phyloP scores from a whole-genome alignment of 2,797 vertebrate genomes.

The Chiloscyllium punctatum region DNA sequence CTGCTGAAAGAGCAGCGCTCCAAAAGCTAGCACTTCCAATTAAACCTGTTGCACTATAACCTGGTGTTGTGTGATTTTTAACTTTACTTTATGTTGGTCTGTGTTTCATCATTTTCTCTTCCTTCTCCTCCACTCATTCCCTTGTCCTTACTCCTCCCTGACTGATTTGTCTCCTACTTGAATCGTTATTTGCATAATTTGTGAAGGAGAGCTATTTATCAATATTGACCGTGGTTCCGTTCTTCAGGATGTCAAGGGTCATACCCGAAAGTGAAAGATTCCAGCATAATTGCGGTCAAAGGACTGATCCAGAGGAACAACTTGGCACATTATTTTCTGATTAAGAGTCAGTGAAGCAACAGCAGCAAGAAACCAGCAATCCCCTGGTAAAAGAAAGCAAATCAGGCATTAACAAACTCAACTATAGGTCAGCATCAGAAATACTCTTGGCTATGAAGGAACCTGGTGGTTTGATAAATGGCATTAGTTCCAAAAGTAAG shows the following conservation, averaged over 20 bases:
- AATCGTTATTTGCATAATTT: background rate
- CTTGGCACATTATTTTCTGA: constrained; percentile 53
- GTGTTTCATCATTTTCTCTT: background rate
- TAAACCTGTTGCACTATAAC: too few species aligned
- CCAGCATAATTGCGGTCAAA: constrained; percentile 61
- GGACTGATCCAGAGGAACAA: constrained; percentile 59
- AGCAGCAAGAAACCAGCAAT: constrained; percentile 72
- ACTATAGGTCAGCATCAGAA: background rate
- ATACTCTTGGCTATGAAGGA: background rate
- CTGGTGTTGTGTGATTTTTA: too few species aligned
- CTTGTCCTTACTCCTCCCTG: background rate
- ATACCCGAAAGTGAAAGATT: constrained; percentile 71
- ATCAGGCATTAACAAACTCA: background rate
- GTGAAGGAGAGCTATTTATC: background rate
- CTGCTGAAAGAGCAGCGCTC: too few species aligned
- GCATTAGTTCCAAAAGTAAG: background rate
- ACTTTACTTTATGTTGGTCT: background rate
- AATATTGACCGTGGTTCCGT: background rate
- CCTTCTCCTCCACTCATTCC: background rate
- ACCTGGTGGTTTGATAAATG: background rate
- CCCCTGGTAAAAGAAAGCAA: constrained; percentile 50
- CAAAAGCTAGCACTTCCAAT: too few species aligned
- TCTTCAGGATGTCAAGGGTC: background rate
- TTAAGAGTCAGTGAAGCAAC: constrained; percentile 67
- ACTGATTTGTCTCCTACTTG: background rate